Conservation (phyloP, 2,797 vertebrate genomes). For the Tokudaia tokunoshimensis region DNA sequence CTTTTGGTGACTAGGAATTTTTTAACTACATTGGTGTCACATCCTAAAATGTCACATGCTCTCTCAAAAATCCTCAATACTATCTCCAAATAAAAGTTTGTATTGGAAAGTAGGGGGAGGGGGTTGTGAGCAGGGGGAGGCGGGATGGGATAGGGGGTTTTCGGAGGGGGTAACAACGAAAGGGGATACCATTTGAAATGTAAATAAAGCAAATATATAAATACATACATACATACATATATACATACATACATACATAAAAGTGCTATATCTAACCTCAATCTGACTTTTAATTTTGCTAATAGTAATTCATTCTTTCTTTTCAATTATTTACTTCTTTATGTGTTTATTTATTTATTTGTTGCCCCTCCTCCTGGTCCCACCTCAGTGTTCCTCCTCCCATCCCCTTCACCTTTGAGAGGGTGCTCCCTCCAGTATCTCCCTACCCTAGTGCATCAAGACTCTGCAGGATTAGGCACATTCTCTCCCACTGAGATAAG, state of each 20-base stretch:
- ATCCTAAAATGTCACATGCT: background rate
- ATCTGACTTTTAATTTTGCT: background rate
- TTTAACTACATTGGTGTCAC: background rate
- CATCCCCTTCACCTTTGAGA: background rate
- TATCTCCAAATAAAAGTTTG: background rate
- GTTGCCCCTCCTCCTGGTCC: background rate
- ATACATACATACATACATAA: background rate
- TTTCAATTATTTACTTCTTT: background rate
- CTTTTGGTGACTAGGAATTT: background rate
- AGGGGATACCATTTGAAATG: no score
- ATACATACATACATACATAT: no score
- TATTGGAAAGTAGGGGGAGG: no score
- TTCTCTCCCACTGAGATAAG: background rate
- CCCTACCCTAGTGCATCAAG: background rate
- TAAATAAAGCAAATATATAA: no score
- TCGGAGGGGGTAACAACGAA: no score
- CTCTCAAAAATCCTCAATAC: background rate
- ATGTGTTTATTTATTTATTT: background rate
- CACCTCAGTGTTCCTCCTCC: background rate
- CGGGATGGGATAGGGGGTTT: no score
- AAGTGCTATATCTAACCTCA: background rate
- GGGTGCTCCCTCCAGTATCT: background rate
- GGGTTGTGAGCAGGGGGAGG: no score
- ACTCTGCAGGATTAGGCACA: background rate
- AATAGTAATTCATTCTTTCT: background rate